Evolutionary conservation across 2,797 vertebrate species (phyloP).

Genomic region (Mergus octosetaceus): DNA sequence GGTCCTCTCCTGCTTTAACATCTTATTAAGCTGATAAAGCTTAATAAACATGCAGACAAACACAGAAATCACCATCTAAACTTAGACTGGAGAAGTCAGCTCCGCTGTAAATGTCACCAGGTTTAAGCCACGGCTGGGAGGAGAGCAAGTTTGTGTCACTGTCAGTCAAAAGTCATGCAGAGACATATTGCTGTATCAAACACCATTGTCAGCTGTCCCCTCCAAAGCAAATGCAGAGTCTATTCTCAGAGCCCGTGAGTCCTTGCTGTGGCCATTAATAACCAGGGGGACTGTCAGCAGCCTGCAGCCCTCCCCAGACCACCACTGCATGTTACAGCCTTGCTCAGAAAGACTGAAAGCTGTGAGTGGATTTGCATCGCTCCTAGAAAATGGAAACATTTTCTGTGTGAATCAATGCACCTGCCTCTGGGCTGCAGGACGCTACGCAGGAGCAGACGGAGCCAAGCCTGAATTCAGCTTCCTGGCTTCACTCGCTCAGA

Average conservation of each 20-base stretch:
- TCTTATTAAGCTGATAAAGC: neutral
- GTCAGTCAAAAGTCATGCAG: constrained; percentile 65
- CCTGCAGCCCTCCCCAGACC: neutral
- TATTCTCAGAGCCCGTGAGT: constrained; percentile 44
- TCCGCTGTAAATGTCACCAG: constrained; percentile 69
- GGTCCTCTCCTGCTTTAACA: neutral
- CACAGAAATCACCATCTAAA: constrained; percentile 57
- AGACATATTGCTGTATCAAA: constrained; percentile 28
- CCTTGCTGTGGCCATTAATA: constrained; percentile 46
- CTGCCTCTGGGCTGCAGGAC: neutral
- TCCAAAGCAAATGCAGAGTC: constrained; percentile 40
- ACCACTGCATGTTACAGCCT: neutral
- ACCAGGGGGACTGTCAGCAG: constrained; percentile 1
- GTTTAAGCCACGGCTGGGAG: constrained; percentile 20
- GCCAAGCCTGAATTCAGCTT: neutral
- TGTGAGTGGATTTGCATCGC: neutral
- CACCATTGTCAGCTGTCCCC: constrained; percentile 71
- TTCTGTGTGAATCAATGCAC: rapidly evolving
- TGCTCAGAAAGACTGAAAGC: neutral
- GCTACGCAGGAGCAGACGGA: rapidly evolving
- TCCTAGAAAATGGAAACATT: rapidly evolving
- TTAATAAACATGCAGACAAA: neutral
- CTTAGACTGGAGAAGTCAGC: constrained; percentile 24
- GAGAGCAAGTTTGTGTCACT: constrained; percentile 31
- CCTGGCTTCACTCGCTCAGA: neutral